Conservation (phyloP, 2,113 vertebrate genomes). For the Paramormyrops kingsleyae region DNA sequence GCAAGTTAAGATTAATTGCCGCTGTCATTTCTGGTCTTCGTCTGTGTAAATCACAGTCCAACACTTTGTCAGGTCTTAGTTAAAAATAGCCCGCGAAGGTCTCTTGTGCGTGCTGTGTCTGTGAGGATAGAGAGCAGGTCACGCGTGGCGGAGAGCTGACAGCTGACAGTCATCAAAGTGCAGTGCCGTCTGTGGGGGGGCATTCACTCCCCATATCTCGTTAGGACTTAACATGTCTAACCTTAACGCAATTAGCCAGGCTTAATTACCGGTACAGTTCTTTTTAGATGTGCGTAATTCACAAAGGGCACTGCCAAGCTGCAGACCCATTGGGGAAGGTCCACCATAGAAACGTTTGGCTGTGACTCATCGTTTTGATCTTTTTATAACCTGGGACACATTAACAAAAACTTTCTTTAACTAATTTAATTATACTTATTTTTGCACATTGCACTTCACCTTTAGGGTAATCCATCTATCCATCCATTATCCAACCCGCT, state of each 20-base stretch:
- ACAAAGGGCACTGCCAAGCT: background rate
- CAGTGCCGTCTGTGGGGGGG: background rate
- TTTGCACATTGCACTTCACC: background rate
- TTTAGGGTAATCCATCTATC: background rate
- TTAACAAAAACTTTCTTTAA: background rate
- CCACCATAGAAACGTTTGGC: background rate
- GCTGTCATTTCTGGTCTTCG: conserved; percentile 35
- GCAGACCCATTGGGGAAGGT: background rate
- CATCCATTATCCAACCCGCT: too few species aligned
- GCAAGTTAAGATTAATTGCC: conserved; percentile 33
- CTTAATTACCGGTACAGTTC: background rate
- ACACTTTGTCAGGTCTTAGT: conserved; percentile 39
- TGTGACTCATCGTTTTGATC: background rate
- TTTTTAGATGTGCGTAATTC: background rate
- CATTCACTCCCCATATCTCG: background rate
- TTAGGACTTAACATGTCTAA: background rate
- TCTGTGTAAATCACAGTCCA: conserved; percentile 42
- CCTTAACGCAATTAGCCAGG: background rate
- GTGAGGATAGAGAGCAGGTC: background rate
- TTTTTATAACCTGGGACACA: background rate
- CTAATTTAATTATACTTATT: background rate
- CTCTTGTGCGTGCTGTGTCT: conserved; percentile 26
- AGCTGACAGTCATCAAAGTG: conserved; percentile 15
- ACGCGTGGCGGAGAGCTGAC: background rate
- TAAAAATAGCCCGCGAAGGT: conserved; percentile 44